A percentile compares a stretch with the other conserved stretches of the same genome.
Evolutionary conservation across 2,888 invertebrate species (phyloP).

Genomic region (Scaptomyza reducta): DNA sequence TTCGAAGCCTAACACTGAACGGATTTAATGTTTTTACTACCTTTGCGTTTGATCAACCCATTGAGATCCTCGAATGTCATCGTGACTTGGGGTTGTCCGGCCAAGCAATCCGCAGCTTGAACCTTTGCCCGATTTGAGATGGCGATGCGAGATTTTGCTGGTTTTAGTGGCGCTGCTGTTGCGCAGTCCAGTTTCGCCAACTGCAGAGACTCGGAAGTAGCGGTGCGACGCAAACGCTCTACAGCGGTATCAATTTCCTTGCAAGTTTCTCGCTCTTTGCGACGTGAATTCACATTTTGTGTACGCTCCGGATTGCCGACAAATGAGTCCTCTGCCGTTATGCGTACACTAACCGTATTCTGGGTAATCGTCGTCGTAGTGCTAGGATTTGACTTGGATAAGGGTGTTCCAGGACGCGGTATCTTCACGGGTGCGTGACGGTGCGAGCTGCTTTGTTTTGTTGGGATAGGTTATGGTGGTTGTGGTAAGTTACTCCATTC

Average conservation of each 20-base stretch:
- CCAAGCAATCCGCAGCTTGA: slow-evolving; percentile 28
- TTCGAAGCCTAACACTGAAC: slow-evolving; percentile 1
- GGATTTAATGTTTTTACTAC: slow-evolving; percentile 36
- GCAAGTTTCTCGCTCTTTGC: slow-evolving; percentile 36
- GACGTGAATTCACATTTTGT: slow-evolving; percentile 2
- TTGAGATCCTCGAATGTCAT: slow-evolving; percentile 69
- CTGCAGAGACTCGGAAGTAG: slow-evolving; percentile 26
- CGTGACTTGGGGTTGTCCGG: slow-evolving; percentile 31
- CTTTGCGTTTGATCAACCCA: slow-evolving; percentile 66
- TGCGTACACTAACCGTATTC: slow-evolving; percentile 31
- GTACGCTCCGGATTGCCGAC: slow-evolving; percentile 1
- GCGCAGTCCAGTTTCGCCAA: slow-evolving; percentile 52
- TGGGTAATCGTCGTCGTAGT: slow-evolving; percentile 22
- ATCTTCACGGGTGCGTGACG: slow-evolving; percentile 6
- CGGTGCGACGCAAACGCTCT: slow-evolving; percentile 34
- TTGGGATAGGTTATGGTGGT: slow-evolving; percentile 10
- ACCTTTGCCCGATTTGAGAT: slow-evolving; percentile 14
- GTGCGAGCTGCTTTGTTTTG: slow-evolving; percentile 46
- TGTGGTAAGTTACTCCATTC: slow-evolving; percentile 20
- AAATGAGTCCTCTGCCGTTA: slow-evolving; percentile 16
- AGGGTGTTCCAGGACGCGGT: slow-evolving; percentile 26
- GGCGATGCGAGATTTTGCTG: slow-evolving; percentile 21
- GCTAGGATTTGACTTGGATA: not conserved
- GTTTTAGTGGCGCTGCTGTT: slow-evolving; percentile 38
- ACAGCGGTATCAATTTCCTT: slow-evolving; percentile 44